Evolutionary conservation across 2,113 vertebrate species (phyloP).

Genomic region (Gracilinanus agilis): DNA sequence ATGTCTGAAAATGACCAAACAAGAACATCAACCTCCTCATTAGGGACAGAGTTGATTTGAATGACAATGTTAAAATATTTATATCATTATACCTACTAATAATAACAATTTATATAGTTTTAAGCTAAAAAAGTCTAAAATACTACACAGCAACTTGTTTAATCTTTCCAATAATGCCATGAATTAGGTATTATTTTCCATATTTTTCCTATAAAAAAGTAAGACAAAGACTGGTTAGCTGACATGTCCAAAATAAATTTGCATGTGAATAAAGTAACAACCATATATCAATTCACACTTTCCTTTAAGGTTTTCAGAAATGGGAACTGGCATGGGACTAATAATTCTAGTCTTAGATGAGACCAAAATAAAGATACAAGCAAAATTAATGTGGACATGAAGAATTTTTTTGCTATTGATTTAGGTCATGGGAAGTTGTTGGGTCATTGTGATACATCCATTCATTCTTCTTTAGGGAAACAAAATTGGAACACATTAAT

Average conservation of each 20-base stretch:
- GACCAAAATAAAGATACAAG: background rate
- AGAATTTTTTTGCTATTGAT: background rate
- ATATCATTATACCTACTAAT: background rate
- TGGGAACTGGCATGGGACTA: background rate
- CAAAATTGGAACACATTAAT: background rate
- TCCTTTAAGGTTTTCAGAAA: background rate
- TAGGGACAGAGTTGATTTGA: background rate
- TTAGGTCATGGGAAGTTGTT: background rate
- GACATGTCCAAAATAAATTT: background rate
- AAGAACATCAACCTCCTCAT: background rate
- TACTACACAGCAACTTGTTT: background rate
- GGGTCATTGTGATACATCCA: background rate
- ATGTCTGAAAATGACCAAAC: too few relatives aligned
- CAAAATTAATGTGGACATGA: background rate
- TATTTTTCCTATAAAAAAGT: background rate
- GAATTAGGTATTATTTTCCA: background rate
- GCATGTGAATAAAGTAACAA: background rate
- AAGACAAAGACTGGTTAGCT: background rate
- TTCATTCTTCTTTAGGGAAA: background rate
- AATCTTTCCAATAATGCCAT: background rate
- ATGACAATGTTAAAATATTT: too few relatives aligned
- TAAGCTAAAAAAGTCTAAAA: too few relatives aligned
- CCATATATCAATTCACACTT: background rate
- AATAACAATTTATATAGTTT: too few relatives aligned
- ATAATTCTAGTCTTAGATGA: background rate